A percentile compares a stretch with the other conserved stretches of the same genome.
phyloP scores from a whole-genome alignment of 2,113 vertebrate species.

The Nesogale talazaci region DNA sequence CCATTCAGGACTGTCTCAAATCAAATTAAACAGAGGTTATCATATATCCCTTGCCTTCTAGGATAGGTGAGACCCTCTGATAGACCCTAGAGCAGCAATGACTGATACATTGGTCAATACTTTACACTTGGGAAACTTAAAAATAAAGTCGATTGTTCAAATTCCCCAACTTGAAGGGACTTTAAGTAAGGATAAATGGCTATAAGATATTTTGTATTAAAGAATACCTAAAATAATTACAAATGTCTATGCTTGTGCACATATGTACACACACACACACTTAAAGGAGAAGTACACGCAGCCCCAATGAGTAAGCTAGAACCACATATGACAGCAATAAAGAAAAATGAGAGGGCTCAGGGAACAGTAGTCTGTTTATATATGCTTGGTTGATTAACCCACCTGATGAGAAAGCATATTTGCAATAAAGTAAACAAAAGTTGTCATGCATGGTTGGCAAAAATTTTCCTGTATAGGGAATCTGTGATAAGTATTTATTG shows the following conservation, averaged over 20 bases:
- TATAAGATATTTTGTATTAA: not conserved
- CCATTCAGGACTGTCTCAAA: not conserved
- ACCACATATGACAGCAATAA: not conserved
- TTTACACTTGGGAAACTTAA: constrained; percentile 1
- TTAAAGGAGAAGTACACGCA: not conserved
- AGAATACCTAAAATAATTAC: not conserved
- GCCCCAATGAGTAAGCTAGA: not conserved
- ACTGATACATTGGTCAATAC: not conserved
- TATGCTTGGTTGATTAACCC: not conserved
- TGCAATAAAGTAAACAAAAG: constrained; percentile 9
- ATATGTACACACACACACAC: not conserved
- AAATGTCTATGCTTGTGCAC: not conserved
- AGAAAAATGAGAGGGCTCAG: not conserved
- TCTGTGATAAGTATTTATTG: constrained; percentile 39
- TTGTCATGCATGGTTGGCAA: not conserved
- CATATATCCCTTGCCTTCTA: not conserved
- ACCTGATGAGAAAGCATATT: not conserved
- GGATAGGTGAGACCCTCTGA: not conserved
- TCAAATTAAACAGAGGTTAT: constrained; percentile 3
- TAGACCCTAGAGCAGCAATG: not conserved
- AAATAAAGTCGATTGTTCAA: not conserved
- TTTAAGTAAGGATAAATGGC: not conserved
- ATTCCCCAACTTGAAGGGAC: not conserved
- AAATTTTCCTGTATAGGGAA: not conserved
- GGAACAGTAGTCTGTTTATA: not conserved